Base-by-base conservation (phyloP, 2,888 invertebrate species). In the Callosobruchus maculatus region DNA sequence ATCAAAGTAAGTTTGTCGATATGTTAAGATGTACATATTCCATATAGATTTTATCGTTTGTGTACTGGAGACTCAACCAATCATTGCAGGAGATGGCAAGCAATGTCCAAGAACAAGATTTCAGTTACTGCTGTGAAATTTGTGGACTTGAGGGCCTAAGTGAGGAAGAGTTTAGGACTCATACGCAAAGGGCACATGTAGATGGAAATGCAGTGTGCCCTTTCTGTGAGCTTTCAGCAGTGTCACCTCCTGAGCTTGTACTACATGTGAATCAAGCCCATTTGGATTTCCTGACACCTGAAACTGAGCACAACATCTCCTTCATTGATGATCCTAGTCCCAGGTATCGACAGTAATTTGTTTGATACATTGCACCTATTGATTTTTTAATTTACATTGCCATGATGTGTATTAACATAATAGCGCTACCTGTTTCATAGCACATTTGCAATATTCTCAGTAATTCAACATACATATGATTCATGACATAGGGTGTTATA, bases 241-340 rank as follows among this genome's bases (percentile, higher is more conserved):
- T 93, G 70, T 92, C 93, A 18, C 92, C 93, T 21, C 91, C 92
- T 4, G 94, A 95, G 82, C 91, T 96, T 81, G 88, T 94, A 77
- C 88, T 93, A 0, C 96, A 95, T 84, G 95, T 95, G 0, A 95
- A 95, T 85, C 92, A 92, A 80, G 94, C 93, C n/a, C 96, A 96
- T 87, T 89, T 95, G 78, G 94, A 95, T 84, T 94, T 93, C 84
- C 87, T 95, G 71, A 95, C 94, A 70, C 95, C 95, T 0, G 94
- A 94, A 84, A 90, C 92, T 77, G 94, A 94, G 83, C 82, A 83
- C 73, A 88, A 92, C 79, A 91, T 94, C 90, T 92, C 92, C 30
- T 94, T 94, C 81, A 94, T 94, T 77, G 94, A 94, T 85, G 94
- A 94, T 80, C 86, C 87, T 78, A 92, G 86, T 79, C 87, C 87